These are phyloP conservation scores for Passer montanus DNA, from an alignment of 2,113 vertebrate species.

Conservation along the genomic window DNA sequence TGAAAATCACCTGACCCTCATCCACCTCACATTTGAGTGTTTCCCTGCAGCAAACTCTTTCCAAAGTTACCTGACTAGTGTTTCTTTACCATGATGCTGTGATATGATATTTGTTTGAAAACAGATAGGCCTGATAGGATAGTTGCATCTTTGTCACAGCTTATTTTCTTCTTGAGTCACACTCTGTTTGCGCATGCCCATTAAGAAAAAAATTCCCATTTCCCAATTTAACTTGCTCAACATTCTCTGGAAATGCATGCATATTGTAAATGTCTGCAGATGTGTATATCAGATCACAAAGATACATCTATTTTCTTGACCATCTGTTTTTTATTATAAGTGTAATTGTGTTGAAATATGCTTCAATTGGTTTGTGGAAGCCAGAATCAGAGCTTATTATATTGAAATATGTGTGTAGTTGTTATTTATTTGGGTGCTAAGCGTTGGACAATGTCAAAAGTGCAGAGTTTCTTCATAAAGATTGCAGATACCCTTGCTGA, in stretches of 20 bases:
- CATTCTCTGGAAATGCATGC: constrained; percentile 48
- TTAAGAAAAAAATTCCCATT: background rate
- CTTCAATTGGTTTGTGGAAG: constrained; percentile 20
- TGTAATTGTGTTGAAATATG: constrained; percentile 43
- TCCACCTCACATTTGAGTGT: background rate
- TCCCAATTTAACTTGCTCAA: constrained; percentile 16
- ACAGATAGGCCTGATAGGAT: background rate
- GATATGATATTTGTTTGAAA: background rate
- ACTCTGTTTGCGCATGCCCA: background rate
- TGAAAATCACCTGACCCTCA: background rate
- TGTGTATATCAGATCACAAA: constrained; percentile 58
- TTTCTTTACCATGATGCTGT: constrained; percentile 4
- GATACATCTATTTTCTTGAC: constrained; percentile 63
- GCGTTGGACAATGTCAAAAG: background rate
- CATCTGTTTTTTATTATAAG: constrained; percentile 61
- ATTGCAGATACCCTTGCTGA: background rate
- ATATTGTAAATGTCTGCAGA: constrained; percentile 61
- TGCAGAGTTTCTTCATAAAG: constrained; percentile 10
- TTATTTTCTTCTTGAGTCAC: background rate
- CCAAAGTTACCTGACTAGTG: background rate
- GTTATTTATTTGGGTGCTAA: constrained; percentile 32
- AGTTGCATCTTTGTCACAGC: background rate
- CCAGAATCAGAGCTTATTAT: constrained; percentile 37
- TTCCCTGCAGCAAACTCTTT: background rate
- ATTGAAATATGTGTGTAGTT: constrained; percentile 35